Evolutionary conservation across 30 jellyfish, hydroid and myxozoan species (phyloP).

Genomic region (Chrysaora quinquecirrha): DNA sequence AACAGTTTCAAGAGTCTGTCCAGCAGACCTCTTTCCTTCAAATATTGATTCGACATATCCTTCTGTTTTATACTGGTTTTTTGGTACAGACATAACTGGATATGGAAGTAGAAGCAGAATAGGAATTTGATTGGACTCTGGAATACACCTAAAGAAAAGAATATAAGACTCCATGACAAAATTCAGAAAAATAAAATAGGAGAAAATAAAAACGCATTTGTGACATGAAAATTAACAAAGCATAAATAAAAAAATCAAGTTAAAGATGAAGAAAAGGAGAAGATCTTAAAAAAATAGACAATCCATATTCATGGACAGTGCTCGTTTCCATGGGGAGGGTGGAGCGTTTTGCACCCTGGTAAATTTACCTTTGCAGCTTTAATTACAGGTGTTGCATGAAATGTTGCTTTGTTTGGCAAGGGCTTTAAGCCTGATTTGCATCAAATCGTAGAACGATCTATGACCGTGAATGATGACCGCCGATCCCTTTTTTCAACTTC

Average conservation of each 20-base stretch:
- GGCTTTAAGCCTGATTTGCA: too few relatives aligned
- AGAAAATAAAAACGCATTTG: too few relatives aligned
- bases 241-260: background rate
- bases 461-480: too few relatives aligned
- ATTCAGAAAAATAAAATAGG: too few relatives aligned
- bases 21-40: constrained; percentile 48
- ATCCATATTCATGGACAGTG: background rate
- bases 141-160: constrained; percentile 59
- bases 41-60: constrained; percentile 42
- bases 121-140: constrained; percentile 66
- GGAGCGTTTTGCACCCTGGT: too few relatives aligned
- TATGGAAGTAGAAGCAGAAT: constrained; percentile 49
- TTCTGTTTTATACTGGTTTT: constrained; percentile 43
- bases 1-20: constrained; percentile 29
- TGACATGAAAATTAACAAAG: background rate
- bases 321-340: background rate
- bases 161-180: too few relatives aligned
- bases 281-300: background rate
- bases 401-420: too few relatives aligned
- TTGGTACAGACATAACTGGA: constrained; percentile 13
- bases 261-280: background rate
- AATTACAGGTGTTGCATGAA: too few relatives aligned
- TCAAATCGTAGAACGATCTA: too few relatives aligned
- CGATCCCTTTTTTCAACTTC: too few relatives aligned
- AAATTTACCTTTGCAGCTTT: too few relatives aligned